A percentile compares a stretch with the other conserved stretches of the same genome.
phyloP scores from a whole-genome alignment of 2,797 vertebrate genomes.

The Tokudaia tokunoshimensis region DNA sequence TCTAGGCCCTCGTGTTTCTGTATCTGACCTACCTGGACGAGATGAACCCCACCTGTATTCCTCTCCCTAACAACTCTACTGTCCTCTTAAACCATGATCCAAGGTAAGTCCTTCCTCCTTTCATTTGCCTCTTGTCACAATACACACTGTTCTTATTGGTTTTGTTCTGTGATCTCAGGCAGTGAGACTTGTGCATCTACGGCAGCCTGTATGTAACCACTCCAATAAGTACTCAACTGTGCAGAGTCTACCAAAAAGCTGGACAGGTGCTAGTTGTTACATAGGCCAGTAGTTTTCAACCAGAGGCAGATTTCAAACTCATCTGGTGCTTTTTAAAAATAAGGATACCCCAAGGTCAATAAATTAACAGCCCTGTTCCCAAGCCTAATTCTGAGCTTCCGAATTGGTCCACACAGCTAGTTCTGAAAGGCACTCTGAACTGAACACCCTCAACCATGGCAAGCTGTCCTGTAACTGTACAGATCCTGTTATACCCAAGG shows the following conservation, averaged over 20 bases:
- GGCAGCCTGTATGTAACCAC: background rate
- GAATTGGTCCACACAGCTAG: background rate
- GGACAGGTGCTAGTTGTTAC: background rate
- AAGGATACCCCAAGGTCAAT: background rate
- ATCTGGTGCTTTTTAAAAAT: background rate
- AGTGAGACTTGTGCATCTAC: background rate
- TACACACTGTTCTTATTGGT: background rate
- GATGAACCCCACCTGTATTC: background rate
- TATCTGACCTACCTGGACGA: background rate
- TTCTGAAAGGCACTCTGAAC: background rate
- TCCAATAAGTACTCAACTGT: background rate
- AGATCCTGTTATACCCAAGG: background rate
- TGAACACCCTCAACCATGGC: background rate
- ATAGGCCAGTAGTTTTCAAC: background rate
- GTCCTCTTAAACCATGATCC: background rate
- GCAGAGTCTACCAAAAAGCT: background rate
- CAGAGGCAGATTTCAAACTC: background rate
- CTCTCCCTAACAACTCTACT: background rate
- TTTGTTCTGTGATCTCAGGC: background rate
- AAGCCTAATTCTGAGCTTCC: background rate
- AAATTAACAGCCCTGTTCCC: background rate
- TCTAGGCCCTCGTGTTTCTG: background rate
- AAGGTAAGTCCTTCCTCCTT: background rate
- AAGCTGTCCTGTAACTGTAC: background rate
- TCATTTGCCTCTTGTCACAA: background rate